Base-by-base conservation (phyloP, 2,888 invertebrate species). In the Muscina levida region DNA sequence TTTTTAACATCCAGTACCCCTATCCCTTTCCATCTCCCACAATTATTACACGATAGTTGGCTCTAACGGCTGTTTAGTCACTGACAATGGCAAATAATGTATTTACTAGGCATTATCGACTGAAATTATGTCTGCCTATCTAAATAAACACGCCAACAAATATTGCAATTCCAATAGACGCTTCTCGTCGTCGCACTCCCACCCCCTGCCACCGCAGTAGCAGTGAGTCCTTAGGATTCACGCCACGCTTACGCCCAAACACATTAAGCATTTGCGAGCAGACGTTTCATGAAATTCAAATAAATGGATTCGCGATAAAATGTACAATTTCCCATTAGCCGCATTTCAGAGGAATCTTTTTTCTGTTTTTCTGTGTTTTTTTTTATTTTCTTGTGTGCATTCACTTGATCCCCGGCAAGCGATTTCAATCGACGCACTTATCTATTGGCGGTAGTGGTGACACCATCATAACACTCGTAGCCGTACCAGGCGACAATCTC, bases 391-490 rank as follows among this genome's bases (percentile, higher is more conserved):
- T 51, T 71, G 66, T 53, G 77, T 74, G 77, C 51, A 15, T 11
- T 67, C 77, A 77, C 74, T 72, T 81, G 74, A 74, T 74, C 59
- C 67, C 59, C 70, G 67, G 44, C 67, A 71, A 74, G 77, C 44
- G 44, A 74, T 59, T 73, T 53, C 53, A 73, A 81, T 77, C 73
- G 77, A 77, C 19, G 74, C 59, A 59, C 68, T 77, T 80, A 77
- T 76, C 79, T 71, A n/a, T 22, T 62, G 44, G 19, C n/a, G 59
- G 22, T 39, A n/a, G n/a, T n/a, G n/a, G 62, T 24, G 66, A 37
- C 48, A 31, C 70, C 70, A 77, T 62, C 72, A 76, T 53, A 31
- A 31, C 31, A 31, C 31, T 5, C 4, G 4, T 8, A 65, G 13
- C 39, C 17, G 19, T 48, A 48, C 15, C 22, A n/a, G 26, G 56